These are phyloP conservation scores for Sphenodon punctatus DNA, from an alignment of 2,797 vertebrate genomes.

Conservation along the genomic window DNA sequence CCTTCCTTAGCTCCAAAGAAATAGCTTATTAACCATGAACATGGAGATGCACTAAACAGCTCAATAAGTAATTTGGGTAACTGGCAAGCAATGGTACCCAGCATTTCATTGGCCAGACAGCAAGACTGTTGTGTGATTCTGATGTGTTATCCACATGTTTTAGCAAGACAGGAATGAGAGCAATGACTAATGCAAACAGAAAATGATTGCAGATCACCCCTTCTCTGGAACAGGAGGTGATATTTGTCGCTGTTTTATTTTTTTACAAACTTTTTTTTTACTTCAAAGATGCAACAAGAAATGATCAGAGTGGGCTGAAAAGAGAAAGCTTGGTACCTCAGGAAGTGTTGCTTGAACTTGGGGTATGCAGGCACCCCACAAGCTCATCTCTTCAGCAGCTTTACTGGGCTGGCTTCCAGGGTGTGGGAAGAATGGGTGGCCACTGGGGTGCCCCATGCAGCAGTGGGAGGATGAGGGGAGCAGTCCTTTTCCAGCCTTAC, in stretches of 20 bases:
- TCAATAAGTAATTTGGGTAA: neutral
- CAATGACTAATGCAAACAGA: neutral
- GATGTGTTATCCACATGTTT: neutral
- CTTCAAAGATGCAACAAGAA: neutral
- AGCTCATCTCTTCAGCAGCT: too few relatives aligned
- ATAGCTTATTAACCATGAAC: neutral
- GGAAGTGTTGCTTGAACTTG: too few relatives aligned
- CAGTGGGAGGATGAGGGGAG: too few relatives aligned
- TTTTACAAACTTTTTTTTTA: neutral
- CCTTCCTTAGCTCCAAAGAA: neutral
- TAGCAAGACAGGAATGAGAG: neutral
- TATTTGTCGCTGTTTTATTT: neutral
- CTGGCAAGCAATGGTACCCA: neutral
- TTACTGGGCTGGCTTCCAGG: too few relatives aligned
- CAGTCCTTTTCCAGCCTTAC: too few relatives aligned
- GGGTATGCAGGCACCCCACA: too few relatives aligned
- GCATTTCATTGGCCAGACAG: neutral
- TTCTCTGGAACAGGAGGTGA: neutral
- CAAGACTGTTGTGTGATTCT: neutral
- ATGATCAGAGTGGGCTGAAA: too few relatives aligned
- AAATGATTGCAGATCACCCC: neutral
- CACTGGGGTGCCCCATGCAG: too few relatives aligned
- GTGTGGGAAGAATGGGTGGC: too few relatives aligned
- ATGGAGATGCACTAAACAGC: neutral
- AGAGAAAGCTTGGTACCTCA: too few relatives aligned